A percentile compares a stretch with the other conserved stretches of the same genome.
Conservation (phyloP, 2,888 invertebrate species). For the Bruchidius siliquastri region DNA sequence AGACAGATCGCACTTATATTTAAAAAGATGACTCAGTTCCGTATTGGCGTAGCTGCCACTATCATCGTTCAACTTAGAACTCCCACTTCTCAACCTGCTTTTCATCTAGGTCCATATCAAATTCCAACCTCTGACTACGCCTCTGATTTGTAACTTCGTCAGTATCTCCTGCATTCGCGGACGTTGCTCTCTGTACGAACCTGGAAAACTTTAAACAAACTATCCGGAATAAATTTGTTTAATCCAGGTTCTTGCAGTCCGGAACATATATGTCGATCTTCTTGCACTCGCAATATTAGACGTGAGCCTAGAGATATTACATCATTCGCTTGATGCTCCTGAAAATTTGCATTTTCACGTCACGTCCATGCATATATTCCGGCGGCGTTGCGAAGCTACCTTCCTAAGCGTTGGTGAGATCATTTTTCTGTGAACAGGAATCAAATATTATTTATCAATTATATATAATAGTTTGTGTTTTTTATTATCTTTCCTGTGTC, state of each 20-base stretch:
- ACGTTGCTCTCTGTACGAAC: neutral
- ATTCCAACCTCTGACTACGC: neutral
- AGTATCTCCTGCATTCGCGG: neutral
- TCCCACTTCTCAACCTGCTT: too few relatives aligned
- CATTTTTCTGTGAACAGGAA: too few relatives aligned
- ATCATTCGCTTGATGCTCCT: neutral
- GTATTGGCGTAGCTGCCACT: too few relatives aligned
- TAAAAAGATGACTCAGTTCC: too few relatives aligned
- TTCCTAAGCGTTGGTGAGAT: too few relatives aligned
- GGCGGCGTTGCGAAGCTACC: too few relatives aligned
- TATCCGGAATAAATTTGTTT: slow-evolving; percentile 24
- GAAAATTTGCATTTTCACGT: neutral
- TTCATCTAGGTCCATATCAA: too few relatives aligned
- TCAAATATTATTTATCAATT: too few relatives aligned
- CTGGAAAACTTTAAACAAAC: slow-evolving; percentile 22
- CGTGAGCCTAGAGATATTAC: neutral
- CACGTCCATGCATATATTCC: neutral
- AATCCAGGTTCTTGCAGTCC: slow-evolving; percentile 8
- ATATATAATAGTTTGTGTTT: too few relatives aligned
- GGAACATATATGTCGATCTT: neutral
- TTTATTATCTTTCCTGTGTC: too few relatives aligned
- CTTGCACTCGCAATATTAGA: neutral
- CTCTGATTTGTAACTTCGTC: neutral
- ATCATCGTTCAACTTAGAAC: too few relatives aligned
- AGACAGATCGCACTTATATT: too few relatives aligned